Evolutionary conservation across 2,797 vertebrate genomes (phyloP), one percentile per base, ranked within the genome.

Genomic region (Gymnothorax reevesii): DNA sequence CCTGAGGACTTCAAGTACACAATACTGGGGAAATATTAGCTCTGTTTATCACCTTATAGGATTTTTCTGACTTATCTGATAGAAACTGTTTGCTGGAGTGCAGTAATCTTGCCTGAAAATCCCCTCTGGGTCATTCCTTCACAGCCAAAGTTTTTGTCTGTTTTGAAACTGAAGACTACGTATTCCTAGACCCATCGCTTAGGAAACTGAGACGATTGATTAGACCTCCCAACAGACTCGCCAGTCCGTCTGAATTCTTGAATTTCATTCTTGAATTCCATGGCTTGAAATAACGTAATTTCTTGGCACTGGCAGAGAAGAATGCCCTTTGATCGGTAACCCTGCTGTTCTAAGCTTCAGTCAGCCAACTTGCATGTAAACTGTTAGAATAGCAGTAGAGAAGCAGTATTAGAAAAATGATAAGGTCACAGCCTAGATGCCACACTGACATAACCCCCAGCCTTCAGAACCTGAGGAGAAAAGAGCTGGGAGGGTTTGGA

Each of bases 231-330:
- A 80, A 20, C 20, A 13, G 55, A 17, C n/a, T 6, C 52, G 8
- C 49, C 3, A 80, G 10, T 22, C 77, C 52, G 20, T 8, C 77
- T 22, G 77, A 80, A 54, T 20, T 52, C 52, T 42, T 54, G 49
- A 49, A 80, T 80, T 54, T 52, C 77, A 54, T 80, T 20, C 77
- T 22, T 54, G 49, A 49, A 80, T 80, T 54, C 77, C 77, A 54
- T 42, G 33, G 7, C 52, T 80, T 55, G 49, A 80, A 80, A 80
- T 80, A 80, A 80, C 55, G 77, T 55, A 22, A 80, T 80, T 80
- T 80, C 49, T 52, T 80, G 77, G 42, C 77, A 80, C 6, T 5
- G 77, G 52, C 6, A 80, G 49, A 54, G 77, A n/a, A 17, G 52
- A 49, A 55, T 80, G 42, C 17, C 52, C 49, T 54, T 55, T 55